phyloP scores from a whole-genome alignment of 2,113 vertebrate species.

The Hippocampus mohnikei region DNA sequence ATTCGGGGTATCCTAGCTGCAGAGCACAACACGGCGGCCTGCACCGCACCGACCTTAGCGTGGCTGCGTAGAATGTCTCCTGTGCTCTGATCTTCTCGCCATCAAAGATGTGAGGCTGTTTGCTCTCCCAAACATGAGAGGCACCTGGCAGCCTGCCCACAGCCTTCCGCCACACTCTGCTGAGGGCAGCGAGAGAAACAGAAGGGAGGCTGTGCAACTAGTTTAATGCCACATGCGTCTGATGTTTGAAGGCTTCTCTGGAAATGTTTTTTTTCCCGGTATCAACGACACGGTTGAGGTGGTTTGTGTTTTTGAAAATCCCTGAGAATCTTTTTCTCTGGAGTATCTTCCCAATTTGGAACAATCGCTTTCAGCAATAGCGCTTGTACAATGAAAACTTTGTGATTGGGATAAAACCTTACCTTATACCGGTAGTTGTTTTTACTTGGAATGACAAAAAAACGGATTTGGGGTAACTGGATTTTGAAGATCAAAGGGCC shows the following conservation, averaged over 20 bases:
- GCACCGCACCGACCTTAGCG: constrained; percentile 59
- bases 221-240: constrained; percentile 28
- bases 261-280: constrained; percentile 34
- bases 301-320: constrained; percentile 29
- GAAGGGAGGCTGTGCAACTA: constrained; percentile 21
- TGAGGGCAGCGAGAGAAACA: constrained; percentile 26
- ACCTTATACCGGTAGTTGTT: no score
- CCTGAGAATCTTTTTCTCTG: constrained; percentile 12
- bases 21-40: constrained; percentile 65
- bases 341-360: constrained; percentile 7
- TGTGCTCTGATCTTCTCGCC: constrained; percentile 62
- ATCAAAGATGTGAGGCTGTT: constrained; percentile 68
- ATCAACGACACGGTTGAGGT: constrained; percentile 33
- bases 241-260: constrained; percentile 34
- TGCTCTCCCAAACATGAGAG: constrained; percentile 66
- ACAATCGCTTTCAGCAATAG: constrained; percentile 4
- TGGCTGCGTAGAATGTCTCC: constrained; percentile 62
- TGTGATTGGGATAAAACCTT: no score
- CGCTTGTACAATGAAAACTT: no score
- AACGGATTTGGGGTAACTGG: no score
- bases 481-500: no score
- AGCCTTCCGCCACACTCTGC: constrained; percentile 35
- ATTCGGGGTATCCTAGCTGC: constrained; percentile 66
- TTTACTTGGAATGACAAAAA: no score
- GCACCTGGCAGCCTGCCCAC: constrained; percentile 55